A percentile compares a stretch with the other conserved stretches of the same genome.
These are phyloP conservation scores for Adineta ricciae DNA, from an alignment of 2,888 invertebrate species.

Conservation along the genomic window DNA sequence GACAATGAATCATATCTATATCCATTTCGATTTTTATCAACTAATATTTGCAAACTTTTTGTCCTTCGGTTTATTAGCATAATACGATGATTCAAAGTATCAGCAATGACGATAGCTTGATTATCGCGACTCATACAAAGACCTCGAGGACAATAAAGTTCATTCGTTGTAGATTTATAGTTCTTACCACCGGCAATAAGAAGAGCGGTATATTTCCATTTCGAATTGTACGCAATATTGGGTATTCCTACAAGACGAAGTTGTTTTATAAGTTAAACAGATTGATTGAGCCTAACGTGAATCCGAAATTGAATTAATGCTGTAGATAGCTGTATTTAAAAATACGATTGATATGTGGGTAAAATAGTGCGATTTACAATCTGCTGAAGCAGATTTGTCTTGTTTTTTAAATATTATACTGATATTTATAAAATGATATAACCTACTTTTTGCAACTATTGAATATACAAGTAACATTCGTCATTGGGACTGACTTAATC, in stretches of 20 bases:
- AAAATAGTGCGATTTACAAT: too few species aligned
- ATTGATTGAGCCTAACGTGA: background rate
- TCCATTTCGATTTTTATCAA: background rate
- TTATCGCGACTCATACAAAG: background rate
- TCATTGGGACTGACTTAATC: too few species aligned
- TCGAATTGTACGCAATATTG: background rate
- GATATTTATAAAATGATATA: too few species aligned
- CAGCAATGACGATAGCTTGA: background rate
- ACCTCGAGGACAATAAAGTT: background rate
- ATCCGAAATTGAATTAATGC: background rate
- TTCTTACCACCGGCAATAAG: background rate
- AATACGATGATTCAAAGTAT: background rate
- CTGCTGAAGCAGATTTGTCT: too few species aligned
- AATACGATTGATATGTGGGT: too few species aligned
- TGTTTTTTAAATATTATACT: too few species aligned
- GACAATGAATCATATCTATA: background rate
- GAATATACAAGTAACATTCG: too few species aligned
- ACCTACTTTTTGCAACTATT: too few species aligned
- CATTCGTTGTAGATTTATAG: background rate
- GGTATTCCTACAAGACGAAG: background rate
- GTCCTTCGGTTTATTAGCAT: background rate
- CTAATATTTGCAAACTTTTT: background rate
- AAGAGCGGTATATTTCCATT: background rate
- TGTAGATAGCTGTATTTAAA: background rate
- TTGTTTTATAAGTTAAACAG: background rate